These are phyloP conservation scores for Eurosta solidaginis DNA, from an alignment of 1,140 invertebrate species.

Conservation along the genomic window DNA sequence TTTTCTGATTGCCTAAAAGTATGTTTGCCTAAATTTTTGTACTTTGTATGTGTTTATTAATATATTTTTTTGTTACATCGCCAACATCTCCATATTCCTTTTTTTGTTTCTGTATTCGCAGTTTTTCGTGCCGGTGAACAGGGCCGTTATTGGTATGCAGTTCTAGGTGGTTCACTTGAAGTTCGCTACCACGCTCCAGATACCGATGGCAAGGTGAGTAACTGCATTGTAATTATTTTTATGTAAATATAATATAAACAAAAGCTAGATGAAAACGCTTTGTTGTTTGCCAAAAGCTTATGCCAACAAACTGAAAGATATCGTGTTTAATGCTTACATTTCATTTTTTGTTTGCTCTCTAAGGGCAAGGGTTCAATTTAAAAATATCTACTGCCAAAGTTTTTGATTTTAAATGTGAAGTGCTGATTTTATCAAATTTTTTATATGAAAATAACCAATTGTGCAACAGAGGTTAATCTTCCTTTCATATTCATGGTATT, in stretches of 20 bases:
- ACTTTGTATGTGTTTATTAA: no score
- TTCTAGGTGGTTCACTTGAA: conserved; percentile 73
- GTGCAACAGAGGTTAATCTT: no score
- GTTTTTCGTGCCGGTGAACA: conserved; percentile 79
- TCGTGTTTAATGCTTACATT: background rate
- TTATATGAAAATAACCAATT: background rate
- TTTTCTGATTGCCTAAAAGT: conserved; percentile 19
- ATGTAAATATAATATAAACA: background rate
- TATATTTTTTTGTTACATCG: no score
- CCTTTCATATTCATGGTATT: no score
- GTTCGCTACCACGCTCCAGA: conserved; percentile 67
- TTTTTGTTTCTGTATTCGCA: conserved; percentile 59
- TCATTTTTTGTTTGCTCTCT: background rate
- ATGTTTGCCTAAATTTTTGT: background rate
- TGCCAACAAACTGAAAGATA: background rate
- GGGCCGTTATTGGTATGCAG: conserved; percentile 79
- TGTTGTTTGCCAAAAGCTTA: background rate
- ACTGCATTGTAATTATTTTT: background rate
- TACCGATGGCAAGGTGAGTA: conserved; percentile 63
- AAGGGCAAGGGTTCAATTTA: background rate
- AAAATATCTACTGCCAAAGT: background rate
- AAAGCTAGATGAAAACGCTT: background rate
- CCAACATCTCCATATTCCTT: background rate
- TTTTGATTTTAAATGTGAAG: background rate
- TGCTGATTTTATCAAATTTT: background rate